Percentiles rank a stretch among this genome's conserved stretches.
These are phyloP conservation scores for Caenorhabditis afra DNA, from an alignment of 2,888 invertebrate genomes.

Conservation along the genomic window DNA sequence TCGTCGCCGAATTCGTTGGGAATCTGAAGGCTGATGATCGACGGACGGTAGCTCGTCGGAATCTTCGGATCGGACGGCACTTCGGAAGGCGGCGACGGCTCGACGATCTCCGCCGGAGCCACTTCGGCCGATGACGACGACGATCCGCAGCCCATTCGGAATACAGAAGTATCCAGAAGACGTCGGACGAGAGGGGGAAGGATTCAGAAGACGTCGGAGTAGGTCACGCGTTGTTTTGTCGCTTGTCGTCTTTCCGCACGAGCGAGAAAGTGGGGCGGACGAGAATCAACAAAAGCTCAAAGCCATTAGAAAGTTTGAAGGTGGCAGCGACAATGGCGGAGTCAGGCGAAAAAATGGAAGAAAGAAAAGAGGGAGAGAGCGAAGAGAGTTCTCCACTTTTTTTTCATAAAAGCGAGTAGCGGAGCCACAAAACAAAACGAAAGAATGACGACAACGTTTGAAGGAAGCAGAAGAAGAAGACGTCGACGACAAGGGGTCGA, in stretches of 20 bases:
- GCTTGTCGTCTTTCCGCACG: slow-evolving; percentile 7
- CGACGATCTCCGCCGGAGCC: slow-evolving; percentile 52
- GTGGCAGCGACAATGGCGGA: slow-evolving; percentile 12
- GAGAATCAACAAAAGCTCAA: slow-evolving; percentile 41
- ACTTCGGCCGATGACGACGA: slow-evolving; percentile 53
- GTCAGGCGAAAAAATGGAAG: slow-evolving; percentile 1
- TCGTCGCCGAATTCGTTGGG: slow-evolving; percentile 64
- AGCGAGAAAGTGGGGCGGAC: slow-evolving; percentile 1
- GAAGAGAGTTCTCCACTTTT: slow-evolving; percentile 1
- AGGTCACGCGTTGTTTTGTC: neutral
- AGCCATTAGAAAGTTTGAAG: slow-evolving; percentile 32
- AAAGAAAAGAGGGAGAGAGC: neutral
- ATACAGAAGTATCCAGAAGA: neutral
- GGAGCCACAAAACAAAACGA: slow-evolving; percentile 25
- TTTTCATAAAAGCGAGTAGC: slow-evolving; percentile 9
- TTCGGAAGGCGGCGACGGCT: slow-evolving; percentile 55
- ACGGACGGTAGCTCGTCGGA: slow-evolving; percentile 58
- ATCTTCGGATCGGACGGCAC: slow-evolving; percentile 58
- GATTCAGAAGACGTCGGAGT: neutral
- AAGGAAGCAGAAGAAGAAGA: slow-evolving; percentile 4
- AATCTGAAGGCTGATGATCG: slow-evolving; percentile 66
- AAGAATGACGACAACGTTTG: slow-evolving; percentile 27
- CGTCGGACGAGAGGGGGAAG: neutral
- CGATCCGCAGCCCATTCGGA: slow-evolving; percentile 58
- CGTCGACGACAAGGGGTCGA: neutral